These are phyloP conservation scores for Germaria angustata DNA, from an alignment of 2,888 invertebrate genomes.

Conservation along the genomic window DNA sequence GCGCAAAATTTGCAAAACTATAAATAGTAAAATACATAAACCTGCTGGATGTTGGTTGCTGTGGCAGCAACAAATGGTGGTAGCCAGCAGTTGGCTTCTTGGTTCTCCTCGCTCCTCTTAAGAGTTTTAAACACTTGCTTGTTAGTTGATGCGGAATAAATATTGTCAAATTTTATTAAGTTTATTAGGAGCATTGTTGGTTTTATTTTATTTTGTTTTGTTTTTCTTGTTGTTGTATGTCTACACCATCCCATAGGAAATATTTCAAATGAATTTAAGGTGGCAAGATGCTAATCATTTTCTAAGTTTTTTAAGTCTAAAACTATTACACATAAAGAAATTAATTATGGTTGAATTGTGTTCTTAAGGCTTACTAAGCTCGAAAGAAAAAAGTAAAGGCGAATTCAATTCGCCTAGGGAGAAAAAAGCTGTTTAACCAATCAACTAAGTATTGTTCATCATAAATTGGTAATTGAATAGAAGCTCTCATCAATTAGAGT, in stretches of 20 bases:
- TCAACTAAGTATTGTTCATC: too few species aligned
- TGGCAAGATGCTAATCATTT: too few species aligned
- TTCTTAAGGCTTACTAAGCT: too few species aligned
- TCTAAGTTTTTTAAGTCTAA: too few species aligned
- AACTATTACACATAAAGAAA: too few species aligned
- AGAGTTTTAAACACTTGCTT: constrained; percentile 49
- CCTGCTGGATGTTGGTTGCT: constrained; percentile 44
- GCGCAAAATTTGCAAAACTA: constrained; percentile 20
- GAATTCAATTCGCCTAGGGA: too few species aligned
- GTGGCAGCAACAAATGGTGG: not conserved
- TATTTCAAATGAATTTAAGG: not conserved
- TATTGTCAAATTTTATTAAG: constrained; percentile 37
- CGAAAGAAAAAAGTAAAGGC: too few species aligned
- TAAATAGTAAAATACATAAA: constrained; percentile 17
- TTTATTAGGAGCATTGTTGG: not conserved
- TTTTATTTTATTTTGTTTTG: not conserved
- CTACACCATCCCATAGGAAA: not conserved
- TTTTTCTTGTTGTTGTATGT: not conserved
- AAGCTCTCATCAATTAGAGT: too few species aligned
- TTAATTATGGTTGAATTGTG: too few species aligned
- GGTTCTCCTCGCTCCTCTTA: not conserved
- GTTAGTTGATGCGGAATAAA: constrained; percentile 33
- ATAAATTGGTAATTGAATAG: too few species aligned
- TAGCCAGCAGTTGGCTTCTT: constrained; percentile 21
- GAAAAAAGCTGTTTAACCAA: too few species aligned